These are phyloP conservation scores for Botia almorhae DNA, from an alignment of 2,797 vertebrate genomes.

Conservation along the genomic window DNA sequence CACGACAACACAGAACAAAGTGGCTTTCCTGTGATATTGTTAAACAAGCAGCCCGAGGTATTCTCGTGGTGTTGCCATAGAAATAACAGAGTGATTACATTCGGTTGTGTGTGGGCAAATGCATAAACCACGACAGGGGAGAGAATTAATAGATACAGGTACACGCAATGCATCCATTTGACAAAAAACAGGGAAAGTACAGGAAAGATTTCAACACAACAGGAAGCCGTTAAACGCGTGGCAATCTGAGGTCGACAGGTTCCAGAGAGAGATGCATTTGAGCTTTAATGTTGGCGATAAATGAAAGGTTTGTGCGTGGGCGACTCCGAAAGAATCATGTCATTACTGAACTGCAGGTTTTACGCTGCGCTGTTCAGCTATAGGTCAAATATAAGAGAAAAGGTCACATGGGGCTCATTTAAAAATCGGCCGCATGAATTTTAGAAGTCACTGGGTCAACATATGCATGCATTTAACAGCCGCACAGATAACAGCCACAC, in stretches of 20 bases:
- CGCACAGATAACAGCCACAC: neutral
- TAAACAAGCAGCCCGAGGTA: constrained; percentile 44
- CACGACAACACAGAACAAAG: constrained; percentile 45
- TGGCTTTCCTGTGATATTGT: constrained; percentile 56
- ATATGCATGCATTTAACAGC: neutral
- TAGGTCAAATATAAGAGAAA: neutral
- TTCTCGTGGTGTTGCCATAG: constrained; percentile 39
- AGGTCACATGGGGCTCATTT: neutral
- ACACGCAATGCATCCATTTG: neutral
- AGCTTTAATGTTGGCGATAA: neutral
- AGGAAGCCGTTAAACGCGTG: neutral
- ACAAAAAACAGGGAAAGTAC: neutral
- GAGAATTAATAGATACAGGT: constrained; percentile 1
- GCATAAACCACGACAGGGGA: neutral
- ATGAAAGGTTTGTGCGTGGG: neutral
- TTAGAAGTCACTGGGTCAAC: too few species aligned
- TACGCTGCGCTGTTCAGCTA: neutral
- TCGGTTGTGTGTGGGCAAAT: constrained; percentile 5
- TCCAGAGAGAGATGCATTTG: constrained; percentile 8
- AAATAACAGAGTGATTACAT: constrained; percentile 35
- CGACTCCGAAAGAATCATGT: neutral
- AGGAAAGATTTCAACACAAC: neutral
- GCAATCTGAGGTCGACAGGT: neutral
- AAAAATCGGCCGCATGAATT: too few species aligned
- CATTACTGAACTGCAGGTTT: neutral